phyloP scores from a whole-genome alignment of 2,888 invertebrate genomes.

The Nebria salina region DNA sequence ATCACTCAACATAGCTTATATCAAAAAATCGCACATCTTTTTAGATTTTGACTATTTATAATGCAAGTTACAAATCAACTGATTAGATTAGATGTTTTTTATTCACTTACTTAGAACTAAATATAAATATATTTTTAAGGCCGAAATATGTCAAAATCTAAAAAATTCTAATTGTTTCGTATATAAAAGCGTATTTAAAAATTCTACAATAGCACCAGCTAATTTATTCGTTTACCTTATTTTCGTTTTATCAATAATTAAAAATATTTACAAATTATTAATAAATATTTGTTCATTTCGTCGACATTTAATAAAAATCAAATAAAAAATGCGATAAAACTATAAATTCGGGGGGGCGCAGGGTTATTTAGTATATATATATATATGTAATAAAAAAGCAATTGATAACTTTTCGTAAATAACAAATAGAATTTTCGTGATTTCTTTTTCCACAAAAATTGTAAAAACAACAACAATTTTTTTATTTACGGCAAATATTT shows the following conservation, averaged over 20 bases:
- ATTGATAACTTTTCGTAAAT: constrained; percentile 23
- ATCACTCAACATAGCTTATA: neutral
- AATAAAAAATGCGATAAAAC: neutral
- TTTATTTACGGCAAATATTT: constrained; percentile 32
- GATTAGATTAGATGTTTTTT: neutral
- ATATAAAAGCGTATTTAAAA: neutral
- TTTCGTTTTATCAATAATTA: neutral
- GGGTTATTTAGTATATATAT: neutral
- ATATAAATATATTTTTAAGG: neutral
- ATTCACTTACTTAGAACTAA: neutral
- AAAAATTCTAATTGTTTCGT: neutral
- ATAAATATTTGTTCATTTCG: neutral
- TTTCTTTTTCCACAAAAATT: constrained; percentile 38
- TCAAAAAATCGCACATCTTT: neutral
- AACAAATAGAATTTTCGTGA: constrained; percentile 43
- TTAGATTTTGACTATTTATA: neutral
- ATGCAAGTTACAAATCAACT: too few species aligned
- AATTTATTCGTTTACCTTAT: neutral
- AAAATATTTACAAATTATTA: neutral
- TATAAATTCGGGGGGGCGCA: neutral
- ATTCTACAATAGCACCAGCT: neutral
- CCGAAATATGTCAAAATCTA: neutral
- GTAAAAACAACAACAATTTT: constrained; percentile 45
- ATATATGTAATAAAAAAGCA: neutral
- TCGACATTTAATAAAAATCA: neutral